Evolutionary conservation across 2,888 invertebrate genomes (phyloP).

Genomic region (Macroteleia sp.): DNA sequence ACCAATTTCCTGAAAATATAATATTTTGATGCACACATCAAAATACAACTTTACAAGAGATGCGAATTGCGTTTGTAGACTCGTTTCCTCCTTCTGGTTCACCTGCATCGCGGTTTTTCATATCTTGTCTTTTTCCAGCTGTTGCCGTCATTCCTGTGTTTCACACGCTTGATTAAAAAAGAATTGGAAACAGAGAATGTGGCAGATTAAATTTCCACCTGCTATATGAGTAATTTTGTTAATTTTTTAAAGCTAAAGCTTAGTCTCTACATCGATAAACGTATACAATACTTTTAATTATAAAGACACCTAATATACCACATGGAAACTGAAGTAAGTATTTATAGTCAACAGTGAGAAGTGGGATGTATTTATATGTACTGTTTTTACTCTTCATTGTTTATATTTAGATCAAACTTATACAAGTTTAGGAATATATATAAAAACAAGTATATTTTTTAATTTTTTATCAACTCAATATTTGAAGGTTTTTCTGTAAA

Average conservation of each 20-base stretch:
- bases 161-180: conserved; percentile 42
- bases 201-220: conserved; percentile 35
- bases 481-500: no score
- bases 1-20: no score
- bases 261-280: conserved; percentile 2
- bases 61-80: conserved; percentile 14
- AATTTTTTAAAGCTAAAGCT: conserved; percentile 8
- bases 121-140: conserved; percentile 33
- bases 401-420: no score
- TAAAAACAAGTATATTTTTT: no score
- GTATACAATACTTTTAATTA: neutral
- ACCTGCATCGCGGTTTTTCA: conserved; percentile 37
- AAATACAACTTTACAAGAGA: no score
- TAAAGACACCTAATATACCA: no score
- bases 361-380: no score
- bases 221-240: conserved; percentile 18
- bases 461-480: no score
- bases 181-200: conserved; percentile 21
- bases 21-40: neutral
- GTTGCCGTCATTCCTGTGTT: conserved; percentile 15
- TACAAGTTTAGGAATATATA: no score
- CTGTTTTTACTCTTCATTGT: no score
- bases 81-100: conserved; percentile 17
- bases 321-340: no score
- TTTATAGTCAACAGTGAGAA: no score